Evolutionary conservation across 2,797 vertebrate species (phyloP).

Genomic region (Acanthurus leucopareius): DNA sequence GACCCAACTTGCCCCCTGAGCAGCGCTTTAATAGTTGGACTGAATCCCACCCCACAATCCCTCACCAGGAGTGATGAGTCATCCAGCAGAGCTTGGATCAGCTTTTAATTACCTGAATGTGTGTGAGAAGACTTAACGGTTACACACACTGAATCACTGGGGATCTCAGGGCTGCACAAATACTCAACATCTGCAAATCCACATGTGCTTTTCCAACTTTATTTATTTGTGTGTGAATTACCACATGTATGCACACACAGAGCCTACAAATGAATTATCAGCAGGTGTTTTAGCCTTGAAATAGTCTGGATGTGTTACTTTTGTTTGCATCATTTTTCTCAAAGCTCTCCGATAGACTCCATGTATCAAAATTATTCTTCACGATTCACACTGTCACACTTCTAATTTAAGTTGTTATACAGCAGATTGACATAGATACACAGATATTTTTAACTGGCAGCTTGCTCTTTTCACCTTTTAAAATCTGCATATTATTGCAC

Average conservation of each 20-base stretch:
- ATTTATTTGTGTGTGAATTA: neutral
- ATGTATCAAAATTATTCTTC: constrained; percentile 2
- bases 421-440: neutral
- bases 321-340: neutral
- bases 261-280: neutral
- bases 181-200: constrained; percentile 9
- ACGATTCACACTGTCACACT: constrained; percentile 13
- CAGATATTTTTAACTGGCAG: neutral
- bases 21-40: constrained; percentile 1
- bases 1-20: neutral
- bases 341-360: neutral
- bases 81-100: constrained; percentile 64
- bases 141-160: constrained; percentile 41
- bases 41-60: constrained; percentile 30
- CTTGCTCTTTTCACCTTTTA: neutral
- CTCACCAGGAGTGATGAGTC: constrained; percentile 71
- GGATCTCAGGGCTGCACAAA: constrained; percentile 29
- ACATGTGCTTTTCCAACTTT: neutral
- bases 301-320: neutral
- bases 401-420: neutral
- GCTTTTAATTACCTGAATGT: constrained; percentile 78
- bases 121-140: constrained; percentile 61
- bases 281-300: neutral
- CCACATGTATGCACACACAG: neutral
- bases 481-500: neutral